Base-by-base conservation (phyloP, 2,888 invertebrate species). In the Caenorhabditis virilis region DNA sequence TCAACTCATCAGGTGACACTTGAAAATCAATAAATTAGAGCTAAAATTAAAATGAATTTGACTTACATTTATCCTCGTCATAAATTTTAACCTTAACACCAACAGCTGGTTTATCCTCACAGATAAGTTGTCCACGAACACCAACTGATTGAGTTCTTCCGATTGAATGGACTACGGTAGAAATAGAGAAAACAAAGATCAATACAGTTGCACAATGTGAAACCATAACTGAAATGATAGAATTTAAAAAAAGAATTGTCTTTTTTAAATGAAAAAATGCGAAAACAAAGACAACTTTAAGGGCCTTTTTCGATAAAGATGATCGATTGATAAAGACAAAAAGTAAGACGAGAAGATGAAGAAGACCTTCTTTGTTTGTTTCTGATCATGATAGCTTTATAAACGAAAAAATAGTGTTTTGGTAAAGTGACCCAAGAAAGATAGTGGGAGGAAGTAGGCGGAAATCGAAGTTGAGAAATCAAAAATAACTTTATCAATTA, bases 1-100 rank as follows among this genome's bases (percentile, higher is more conserved):
- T 72, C 45, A 58, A 30, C 69, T 72, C 72, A 33, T 72, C 72
- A 13, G 72, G 72, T 23, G 63, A 65, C 35, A 65, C 65, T 65
- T 41, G 11, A n/a, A n/a, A n/a, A n/a, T n/a, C n/a, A n/a, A n/a
- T n/a, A n/a, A n/a, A n/a, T n/a, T n/a, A n/a, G n/a, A n/a, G n/a
- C 16, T 33, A 25, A 41, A 27, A 25, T 18, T 7, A 0, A 26
- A 33, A 23, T 26, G 13, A 26, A 26, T 36, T 23, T 27, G 33
- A 64, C 55, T 59, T 33, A 65, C 65, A 50, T 20, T 65, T 65
- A 47, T 65, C 65, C 56, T 65, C 65, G 49, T 65, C 65, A 41
- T 53, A 65, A 36, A 65, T 60, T 42, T 65, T 65, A 38, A 65
- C 45, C 18, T 65, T 65, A 18, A 65, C 56, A 20, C 45, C 53